Percentiles rank a stretch among this genome's conserved stretches.
phyloP scores from a whole-genome alignment of 2,797 vertebrate genomes.

The Thalassophryne amazonica region DNA sequence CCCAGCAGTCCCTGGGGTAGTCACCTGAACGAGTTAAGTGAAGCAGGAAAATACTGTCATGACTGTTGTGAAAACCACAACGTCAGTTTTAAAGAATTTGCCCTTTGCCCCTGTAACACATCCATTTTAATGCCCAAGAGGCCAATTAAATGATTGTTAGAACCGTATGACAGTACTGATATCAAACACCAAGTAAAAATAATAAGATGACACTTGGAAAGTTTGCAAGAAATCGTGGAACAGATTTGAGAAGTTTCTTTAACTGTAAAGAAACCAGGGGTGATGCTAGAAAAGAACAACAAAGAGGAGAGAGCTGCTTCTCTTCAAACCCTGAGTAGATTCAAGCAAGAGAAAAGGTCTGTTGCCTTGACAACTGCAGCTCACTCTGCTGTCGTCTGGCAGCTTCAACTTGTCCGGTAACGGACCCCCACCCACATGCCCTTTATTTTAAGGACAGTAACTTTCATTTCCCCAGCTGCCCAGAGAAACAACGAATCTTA shows the following conservation, averaged over 20 bases:
- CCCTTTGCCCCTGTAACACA: constrained; percentile 45
- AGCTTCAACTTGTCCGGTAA: constrained; percentile 33
- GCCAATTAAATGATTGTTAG: constrained; percentile 54
- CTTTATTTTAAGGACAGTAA: background rate
- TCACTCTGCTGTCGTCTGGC: constrained; percentile 19
- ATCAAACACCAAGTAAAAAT: constrained; percentile 6
- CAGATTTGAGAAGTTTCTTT: constrained; percentile 4
- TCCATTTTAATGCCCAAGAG: constrained; percentile 38
- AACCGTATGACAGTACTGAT: constrained; percentile 18
- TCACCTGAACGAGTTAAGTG: constrained; percentile 13
- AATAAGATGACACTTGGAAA: constrained; percentile 1
- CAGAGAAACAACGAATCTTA: constrained; percentile 1
- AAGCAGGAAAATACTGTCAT: background rate
- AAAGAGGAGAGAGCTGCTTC: constrained; percentile 14
- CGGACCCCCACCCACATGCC: constrained; percentile 10
- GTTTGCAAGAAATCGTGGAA: background rate
- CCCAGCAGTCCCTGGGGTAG: constrained; percentile 11
- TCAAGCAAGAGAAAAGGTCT: constrained; percentile 19
- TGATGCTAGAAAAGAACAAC: constrained; percentile 10
- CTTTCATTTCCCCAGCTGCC: constrained; percentile 20
- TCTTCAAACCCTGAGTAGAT: constrained; percentile 40
- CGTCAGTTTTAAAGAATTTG: constrained; percentile 28
- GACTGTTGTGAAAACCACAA: constrained; percentile 1
- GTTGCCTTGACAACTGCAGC: constrained; percentile 56
- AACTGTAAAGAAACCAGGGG: background rate